These are phyloP conservation scores for Trichonephila inaurata DNA, from an alignment of 1,140 invertebrate species.

Conservation along the genomic window DNA sequence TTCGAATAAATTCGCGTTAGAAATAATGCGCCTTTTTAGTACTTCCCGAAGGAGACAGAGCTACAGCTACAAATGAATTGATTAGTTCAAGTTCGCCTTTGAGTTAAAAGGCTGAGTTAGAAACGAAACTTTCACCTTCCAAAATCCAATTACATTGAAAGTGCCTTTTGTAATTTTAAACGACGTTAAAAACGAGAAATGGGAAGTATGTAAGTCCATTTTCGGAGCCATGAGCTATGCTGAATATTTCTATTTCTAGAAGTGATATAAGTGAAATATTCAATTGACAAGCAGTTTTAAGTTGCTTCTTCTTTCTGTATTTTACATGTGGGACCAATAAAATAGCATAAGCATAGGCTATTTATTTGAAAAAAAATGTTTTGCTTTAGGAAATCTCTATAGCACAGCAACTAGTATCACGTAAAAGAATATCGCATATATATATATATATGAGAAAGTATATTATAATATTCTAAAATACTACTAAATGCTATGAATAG, in stretches of 20 bases:
- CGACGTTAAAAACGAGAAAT: neutral
- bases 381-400: too few species aligned
- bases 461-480: too few species aligned
- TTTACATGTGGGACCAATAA: too few species aligned
- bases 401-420: too few species aligned
- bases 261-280: neutral
- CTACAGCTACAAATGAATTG: neutral
- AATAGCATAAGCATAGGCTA: too few species aligned
- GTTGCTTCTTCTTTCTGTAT: neutral
- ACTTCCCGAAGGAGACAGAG: neutral
- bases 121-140: neutral
- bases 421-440: too few species aligned
- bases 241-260: neutral
- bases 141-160: slow-evolving; percentile 2
- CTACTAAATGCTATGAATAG: too few species aligned
- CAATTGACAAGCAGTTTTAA: neutral
- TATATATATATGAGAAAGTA: too few species aligned
- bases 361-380: too few species aligned
- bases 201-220: neutral
- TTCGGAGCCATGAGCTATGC: neutral
- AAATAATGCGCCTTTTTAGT: neutral
- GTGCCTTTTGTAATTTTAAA: neutral
- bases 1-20: too few species aligned
- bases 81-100: neutral
- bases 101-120: too few species aligned